phyloP scores from a whole-genome alignment of 2,888 invertebrate genomes.

The Podabrus alpinus region DNA sequence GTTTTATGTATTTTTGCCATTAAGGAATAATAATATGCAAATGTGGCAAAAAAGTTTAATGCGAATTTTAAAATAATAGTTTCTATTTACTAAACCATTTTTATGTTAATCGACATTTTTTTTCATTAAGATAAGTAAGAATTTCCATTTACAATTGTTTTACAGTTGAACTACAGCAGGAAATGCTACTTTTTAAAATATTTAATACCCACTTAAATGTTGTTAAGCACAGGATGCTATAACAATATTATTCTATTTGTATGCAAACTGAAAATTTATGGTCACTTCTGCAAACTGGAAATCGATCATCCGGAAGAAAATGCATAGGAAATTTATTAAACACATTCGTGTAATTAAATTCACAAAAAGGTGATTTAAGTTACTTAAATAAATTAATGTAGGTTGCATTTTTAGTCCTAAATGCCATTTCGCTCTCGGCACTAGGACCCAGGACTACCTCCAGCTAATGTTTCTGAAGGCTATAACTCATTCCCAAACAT shows the following conservation, averaged over 20 bases:
- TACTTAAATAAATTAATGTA: conserved; percentile 14
- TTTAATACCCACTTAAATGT: conserved; percentile 5
- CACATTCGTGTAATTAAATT: not conserved
- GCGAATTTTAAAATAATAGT: conserved; percentile 10
- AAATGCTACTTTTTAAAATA: conserved; percentile 17
- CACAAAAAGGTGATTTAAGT: conserved; percentile 3
- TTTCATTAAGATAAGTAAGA: conserved; percentile 22
- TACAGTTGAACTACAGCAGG: conserved; percentile 18
- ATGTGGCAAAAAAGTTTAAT: conserved; percentile 2
- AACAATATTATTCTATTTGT: conserved; percentile 10
- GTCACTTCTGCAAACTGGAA: not conserved
- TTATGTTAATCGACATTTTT: conserved; percentile 16
- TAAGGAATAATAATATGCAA: not conserved
- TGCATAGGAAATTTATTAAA: not conserved
- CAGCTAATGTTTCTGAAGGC: conserved; percentile 54
- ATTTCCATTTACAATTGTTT: conserved; percentile 25
- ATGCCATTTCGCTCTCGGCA: conserved; percentile 15
- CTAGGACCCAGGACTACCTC: conserved; percentile 24
- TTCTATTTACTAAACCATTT: conserved; percentile 10
- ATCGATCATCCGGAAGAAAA: not conserved
- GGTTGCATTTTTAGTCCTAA: conserved; percentile 18
- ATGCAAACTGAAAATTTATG: conserved; percentile 11
- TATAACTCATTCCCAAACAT: conserved; percentile 51
- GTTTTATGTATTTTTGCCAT: not conserved
- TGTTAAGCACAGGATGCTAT: conserved; percentile 15